Evolutionary conservation across 2,797 vertebrate genomes (phyloP).

Genomic region (Rhyacichthys aspro): DNA sequence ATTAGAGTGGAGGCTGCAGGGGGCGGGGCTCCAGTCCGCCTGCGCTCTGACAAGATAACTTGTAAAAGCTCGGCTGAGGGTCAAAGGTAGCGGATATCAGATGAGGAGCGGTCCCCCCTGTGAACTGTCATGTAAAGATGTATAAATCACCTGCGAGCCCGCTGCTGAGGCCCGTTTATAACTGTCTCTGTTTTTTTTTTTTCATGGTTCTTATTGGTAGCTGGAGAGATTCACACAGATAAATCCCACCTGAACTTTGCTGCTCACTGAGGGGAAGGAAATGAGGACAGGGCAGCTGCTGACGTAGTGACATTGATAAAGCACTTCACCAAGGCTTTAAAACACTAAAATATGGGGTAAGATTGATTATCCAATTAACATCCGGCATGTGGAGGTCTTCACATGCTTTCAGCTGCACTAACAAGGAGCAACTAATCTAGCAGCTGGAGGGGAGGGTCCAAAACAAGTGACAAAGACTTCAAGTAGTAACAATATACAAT

Average conservation of each 20-base stretch:
- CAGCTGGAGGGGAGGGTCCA: not conserved
- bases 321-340: slow-evolving; percentile 36
- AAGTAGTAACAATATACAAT: too few relatives aligned
- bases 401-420: slow-evolving; percentile 61
- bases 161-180: slow-evolving; percentile 52
- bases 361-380: slow-evolving; percentile 82
- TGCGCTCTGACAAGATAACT: slow-evolving; percentile 70
- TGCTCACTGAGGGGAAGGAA: slow-evolving; percentile 60
- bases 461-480: not conserved
- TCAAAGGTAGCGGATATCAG: slow-evolving; percentile 66
- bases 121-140: slow-evolving; percentile 60
- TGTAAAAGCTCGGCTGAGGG: slow-evolving; percentile 70
- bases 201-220: slow-evolving; percentile 30
- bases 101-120: slow-evolving; percentile 48
- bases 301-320: slow-evolving; percentile 68
- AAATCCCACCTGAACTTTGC: slow-evolving; percentile 67
- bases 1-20: slow-evolving; percentile 51
- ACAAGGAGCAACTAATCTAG: slow-evolving; percentile 65
- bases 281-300: slow-evolving; percentile 60
- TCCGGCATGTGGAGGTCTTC: slow-evolving; percentile 46
- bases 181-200: slow-evolving; percentile 26
- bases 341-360: slow-evolving; percentile 65
- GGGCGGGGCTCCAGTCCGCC: slow-evolving; percentile 48
- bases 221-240: slow-evolving; percentile 60
- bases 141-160: slow-evolving; percentile 60